Base-by-base conservation (phyloP, 2,888 invertebrate genomes). In the Yponomeuta evonymella region DNA sequence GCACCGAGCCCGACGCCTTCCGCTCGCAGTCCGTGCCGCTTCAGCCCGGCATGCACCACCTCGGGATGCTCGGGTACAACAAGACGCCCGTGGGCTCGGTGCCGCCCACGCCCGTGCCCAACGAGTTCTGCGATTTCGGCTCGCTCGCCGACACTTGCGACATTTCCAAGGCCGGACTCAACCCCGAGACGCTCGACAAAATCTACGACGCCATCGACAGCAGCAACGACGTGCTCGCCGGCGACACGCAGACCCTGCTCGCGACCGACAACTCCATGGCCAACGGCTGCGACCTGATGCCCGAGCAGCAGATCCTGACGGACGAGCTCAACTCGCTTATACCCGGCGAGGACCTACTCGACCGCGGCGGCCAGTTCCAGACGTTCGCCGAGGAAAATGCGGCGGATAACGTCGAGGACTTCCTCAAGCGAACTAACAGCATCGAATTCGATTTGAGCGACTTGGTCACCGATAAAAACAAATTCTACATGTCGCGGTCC, bases 21-120 rank as follows among this genome's bases (percentile, higher is more conserved):
- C 92, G 97, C 70, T 97, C 97, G 9, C 97, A 96, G 78, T 97
- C 97, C 15, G 97, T 96, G 69, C 97, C 97, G 0, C 84, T 96
- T 30, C 94, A 94, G 78, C 93, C 93, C 73, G 94, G 94, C 81
- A 81, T 93, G 29, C 88, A 88, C 69, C 86, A 85, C 73, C 80
- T 88, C 74, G 83, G 85, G 2, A 75, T 90, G 48, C 78, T 89
- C 23, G 23, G 23, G 67, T 92, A 91, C 75, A 90, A 88, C 75
- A 90, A 88, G 73, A 93, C 95, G 8, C 94, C 94, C 0, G 94
- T 93, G 67, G 95, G 94, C 71, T 95, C 95, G 10, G 93, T 95
- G 64, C 94, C 94, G 0, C 94, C 94, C 70, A 95, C 95, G 1
- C 95, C 95, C 0, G 94, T 95, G 36, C 95, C 95, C 11, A 93